Conservation (phyloP, 2,888 invertebrate genomes). For the Drosophila pseudotalamancana region DNA sequence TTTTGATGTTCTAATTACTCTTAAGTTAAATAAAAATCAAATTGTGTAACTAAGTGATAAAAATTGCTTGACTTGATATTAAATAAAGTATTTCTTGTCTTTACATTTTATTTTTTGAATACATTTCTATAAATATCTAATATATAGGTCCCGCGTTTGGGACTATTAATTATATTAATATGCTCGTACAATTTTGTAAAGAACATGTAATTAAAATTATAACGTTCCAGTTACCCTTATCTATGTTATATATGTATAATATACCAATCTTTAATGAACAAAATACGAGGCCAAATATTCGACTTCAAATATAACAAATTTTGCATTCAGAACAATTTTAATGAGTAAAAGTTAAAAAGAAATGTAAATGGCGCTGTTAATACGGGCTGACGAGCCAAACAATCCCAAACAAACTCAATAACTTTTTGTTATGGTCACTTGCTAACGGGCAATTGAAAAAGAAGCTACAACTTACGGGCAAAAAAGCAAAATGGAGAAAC, state of each 20-base stretch:
- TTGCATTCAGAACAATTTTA: constrained; percentile 84
- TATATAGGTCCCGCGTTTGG: neutral
- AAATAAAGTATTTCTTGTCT: neutral
- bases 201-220: constrained; percentile 1
- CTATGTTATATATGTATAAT: constrained; percentile 1
- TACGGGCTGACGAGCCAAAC: constrained; percentile 35
- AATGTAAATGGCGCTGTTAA: constrained; percentile 63
- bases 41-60: neutral
- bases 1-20: constrained; percentile 15
- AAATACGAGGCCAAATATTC: constrained; percentile 27
- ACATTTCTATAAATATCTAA: constrained; percentile 7
- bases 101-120: constrained; percentile 5
- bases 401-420: constrained; percentile 33
- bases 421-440: constrained; percentile 19
- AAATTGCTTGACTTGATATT: neutral
- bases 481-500: constrained; percentile 12
- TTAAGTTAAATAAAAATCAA: constrained; percentile 35
- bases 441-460: constrained; percentile 28
- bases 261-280: constrained; percentile 1
- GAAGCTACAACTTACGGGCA: constrained; percentile 28
- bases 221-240: constrained; percentile 2
- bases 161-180: neutral
- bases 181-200: neutral
- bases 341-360: constrained; percentile 56
- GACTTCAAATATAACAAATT: constrained; percentile 48